Conservation (phyloP, 2,888 invertebrate species). For the Tetheella fluctuosa region DNA sequence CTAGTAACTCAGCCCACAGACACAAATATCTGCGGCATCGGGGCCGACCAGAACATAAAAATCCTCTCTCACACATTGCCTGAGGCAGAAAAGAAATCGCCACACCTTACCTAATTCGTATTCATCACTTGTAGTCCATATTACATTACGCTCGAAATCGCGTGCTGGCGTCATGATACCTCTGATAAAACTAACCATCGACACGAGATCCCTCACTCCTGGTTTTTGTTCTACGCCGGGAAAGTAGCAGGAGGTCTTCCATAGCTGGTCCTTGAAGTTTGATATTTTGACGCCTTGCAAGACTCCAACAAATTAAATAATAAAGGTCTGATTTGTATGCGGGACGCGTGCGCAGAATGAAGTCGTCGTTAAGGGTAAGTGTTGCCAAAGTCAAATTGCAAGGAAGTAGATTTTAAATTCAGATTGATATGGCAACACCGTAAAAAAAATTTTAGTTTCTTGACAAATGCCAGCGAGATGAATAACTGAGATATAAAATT, state of each 20-base stretch:
- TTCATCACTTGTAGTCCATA: conserved; percentile 73
- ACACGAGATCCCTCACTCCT: conserved; percentile 39
- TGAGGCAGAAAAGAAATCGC: conserved; percentile 62
- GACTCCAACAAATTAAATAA: conserved; percentile 74
- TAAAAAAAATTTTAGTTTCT: conserved; percentile 3
- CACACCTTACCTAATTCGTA: conserved; percentile 71
- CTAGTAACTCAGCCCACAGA: background rate
- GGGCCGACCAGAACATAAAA: conserved; percentile 36
- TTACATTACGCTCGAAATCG: conserved; percentile 75
- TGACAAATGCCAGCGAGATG: conserved; percentile 5
- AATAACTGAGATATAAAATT: conserved; percentile 7
- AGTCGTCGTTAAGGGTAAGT: conserved; percentile 46
- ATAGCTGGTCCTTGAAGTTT: conserved; percentile 46
- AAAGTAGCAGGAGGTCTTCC: conserved; percentile 30
- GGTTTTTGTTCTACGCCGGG: conserved; percentile 15
- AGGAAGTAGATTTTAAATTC: conserved; percentile 36
- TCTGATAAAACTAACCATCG: conserved; percentile 60
- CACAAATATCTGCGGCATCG: conserved; percentile 33
- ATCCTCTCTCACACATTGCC: conserved; percentile 33
- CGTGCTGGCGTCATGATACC: conserved; percentile 66
- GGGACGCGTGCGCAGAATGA: conserved; percentile 54
- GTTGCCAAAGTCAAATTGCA: conserved; percentile 43
- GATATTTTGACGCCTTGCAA: conserved; percentile 74
- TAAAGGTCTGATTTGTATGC: conserved; percentile 71
- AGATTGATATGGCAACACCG: conserved; percentile 19